phyloP scores from a whole-genome alignment of 2,797 vertebrate genomes.

The Okamejei kenojei region DNA sequence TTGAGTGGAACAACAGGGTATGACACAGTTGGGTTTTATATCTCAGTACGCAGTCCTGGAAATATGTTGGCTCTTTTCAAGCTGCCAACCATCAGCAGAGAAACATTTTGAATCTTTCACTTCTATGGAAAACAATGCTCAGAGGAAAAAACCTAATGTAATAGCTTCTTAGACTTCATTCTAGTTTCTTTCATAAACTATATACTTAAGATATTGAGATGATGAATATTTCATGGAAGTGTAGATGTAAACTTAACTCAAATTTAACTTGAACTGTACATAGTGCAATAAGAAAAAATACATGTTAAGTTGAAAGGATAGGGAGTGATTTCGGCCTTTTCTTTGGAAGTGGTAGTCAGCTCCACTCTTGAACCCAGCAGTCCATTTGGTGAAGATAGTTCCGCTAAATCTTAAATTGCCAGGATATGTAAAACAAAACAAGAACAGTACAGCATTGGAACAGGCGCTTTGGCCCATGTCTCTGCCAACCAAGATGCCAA shows the following conservation, averaged over 20 bases:
- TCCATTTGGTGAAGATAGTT: no score
- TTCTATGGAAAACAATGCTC: neutral
- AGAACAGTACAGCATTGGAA: no score
- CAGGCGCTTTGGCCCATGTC: no score
- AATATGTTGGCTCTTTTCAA: neutral
- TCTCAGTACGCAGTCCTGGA: neutral
- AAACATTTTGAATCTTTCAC: neutral
- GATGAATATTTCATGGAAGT: neutral
- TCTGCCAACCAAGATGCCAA: no score
- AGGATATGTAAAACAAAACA: no score
- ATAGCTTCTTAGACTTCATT: neutral
- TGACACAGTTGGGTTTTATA: neutral
- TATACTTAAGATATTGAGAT: neutral
- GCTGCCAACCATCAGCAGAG: neutral
- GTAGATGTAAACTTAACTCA: neutral
- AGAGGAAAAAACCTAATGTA: neutral
- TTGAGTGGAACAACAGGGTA: neutral
- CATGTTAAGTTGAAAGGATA: no score
- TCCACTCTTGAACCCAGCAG: no score
- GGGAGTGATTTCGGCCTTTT: no score
- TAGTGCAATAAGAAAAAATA: neutral
- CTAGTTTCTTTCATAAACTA: neutral
- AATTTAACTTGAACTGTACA: neutral
- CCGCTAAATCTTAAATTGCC: no score
- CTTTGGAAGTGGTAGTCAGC: no score